phyloP scores from a whole-genome alignment of 2,113 vertebrate species.

The Menidia beryllina region DNA sequence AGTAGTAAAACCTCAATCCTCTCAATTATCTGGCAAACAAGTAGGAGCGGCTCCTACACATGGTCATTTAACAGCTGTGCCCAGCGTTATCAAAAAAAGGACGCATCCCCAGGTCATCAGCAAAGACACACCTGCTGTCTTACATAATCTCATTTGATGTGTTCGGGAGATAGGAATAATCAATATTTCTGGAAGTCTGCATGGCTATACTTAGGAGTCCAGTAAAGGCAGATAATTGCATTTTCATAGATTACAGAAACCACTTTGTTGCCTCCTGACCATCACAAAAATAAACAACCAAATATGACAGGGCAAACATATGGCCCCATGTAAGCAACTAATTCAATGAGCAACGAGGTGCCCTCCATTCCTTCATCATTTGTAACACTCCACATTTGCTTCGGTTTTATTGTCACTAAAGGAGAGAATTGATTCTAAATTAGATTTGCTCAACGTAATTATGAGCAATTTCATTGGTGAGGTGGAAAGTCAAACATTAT shows the following conservation, averaged over 20 bases:
- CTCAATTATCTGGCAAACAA: background rate
- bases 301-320: background rate
- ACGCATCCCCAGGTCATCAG: constrained; percentile 40
- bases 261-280: background rate
- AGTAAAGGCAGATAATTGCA: constrained; percentile 39
- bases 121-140: constrained; percentile 54
- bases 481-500: background rate
- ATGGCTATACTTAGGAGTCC: constrained; percentile 29
- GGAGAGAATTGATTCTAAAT: constrained; percentile 4
- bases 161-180: constrained; percentile 59
- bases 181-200: constrained; percentile 59
- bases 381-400: background rate
- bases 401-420: background rate
- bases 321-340: background rate
- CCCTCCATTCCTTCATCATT: background rate
- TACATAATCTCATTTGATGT: constrained; percentile 66
- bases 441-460: background rate
- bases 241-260: constrained; percentile 24
- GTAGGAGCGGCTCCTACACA: constrained; percentile 7
- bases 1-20: too few relatives aligned
- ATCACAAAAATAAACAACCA: background rate
- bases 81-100: constrained; percentile 32
- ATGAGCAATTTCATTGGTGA: background rate
- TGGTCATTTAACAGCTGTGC: constrained; percentile 14
- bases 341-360: background rate